These are phyloP conservation scores for Coranthus polyacanthus DNA, from an alignment of 2,797 vertebrate genomes.

Conservation along the genomic window DNA sequence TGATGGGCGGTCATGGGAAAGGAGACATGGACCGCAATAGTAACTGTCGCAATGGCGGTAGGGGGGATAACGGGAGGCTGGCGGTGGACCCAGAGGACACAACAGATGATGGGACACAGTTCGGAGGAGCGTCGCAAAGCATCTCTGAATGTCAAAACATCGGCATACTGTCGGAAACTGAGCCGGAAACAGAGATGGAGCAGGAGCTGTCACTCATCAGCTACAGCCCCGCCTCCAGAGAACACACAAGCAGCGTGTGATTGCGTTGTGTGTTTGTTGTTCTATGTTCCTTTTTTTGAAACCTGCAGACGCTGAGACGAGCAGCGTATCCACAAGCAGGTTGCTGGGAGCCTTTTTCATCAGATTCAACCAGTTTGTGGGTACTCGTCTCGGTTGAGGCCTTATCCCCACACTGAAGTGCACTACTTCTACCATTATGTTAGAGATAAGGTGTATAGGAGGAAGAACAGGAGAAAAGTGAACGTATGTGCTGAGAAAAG, in stretches of 20 bases:
- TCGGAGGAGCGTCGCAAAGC: conserved; percentile 57
- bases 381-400: conserved; percentile 1
- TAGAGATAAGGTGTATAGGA: too few species aligned
- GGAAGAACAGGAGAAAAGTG: background rate
- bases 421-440: background rate
- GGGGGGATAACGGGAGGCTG: conserved; percentile 72
- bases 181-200: conserved; percentile 73
- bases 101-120: conserved; percentile 82
- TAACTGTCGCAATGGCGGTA: conserved; percentile 87
- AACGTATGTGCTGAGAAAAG: background rate
- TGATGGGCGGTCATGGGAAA: conserved; percentile 67
- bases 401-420: conserved; percentile 28
- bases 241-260: conserved; percentile 95
- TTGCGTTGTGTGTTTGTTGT: background rate
- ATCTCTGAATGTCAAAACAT: conserved; percentile 58
- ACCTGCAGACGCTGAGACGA: conserved; percentile 19
- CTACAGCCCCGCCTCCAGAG: conserved; percentile 84
- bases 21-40: conserved; percentile 82
- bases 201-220: conserved; percentile 87
- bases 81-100: conserved; percentile 85
- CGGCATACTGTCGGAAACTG: conserved; percentile 60
- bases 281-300: conserved; percentile 1
- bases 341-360: conserved; percentile 2
- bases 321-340: background rate
- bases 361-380: conserved; percentile 9